Evolutionary conservation across 2,888 invertebrate genomes (phyloP), one percentile per base, ranked within the genome.

Genomic region (Dynastes hyllus): DNA sequence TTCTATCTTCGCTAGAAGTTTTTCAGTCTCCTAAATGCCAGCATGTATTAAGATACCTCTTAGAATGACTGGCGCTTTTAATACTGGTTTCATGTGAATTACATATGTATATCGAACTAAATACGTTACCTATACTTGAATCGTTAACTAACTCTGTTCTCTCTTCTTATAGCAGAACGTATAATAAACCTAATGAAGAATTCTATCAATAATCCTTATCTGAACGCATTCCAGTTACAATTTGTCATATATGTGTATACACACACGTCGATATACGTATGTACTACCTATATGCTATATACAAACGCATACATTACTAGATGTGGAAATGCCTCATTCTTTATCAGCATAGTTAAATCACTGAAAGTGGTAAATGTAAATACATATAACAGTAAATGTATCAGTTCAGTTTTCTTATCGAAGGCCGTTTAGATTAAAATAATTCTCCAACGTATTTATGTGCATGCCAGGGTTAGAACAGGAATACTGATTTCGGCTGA

Each of bases 121-220:
- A 51, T 32, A 27, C 32, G 53, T 70, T 27, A 37, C 32, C 32
- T 37, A 37, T 37, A 70, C 11, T 32, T 53, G 29, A 53, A 29
- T 32, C 5, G 70, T 45, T 70, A 70, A 70, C 27, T 51, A 22
- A 51, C n/a, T 29, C 29, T 53, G 2, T 51, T 37, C 32, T 37
- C 32, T 27, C 22, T 22, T 16, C 5, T 58, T 22, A 27, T 55
- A 32, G n/a, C 13, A 53, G 6, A 70, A 11, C 53, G 53, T 53
- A 70, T 55, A 70, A 70, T 70, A 32, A 32, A 32, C 3, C 53
- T 70, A 70, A 70, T 70, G 70, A 70, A 32, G 53, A 32, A 29
- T 70, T 70, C 51, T 32, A 70, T 53, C 32, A 16, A 53, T 53
- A 53, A 55, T 29, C 32, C 53, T 53, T 53, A 70, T 70, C 70